Conservation (phyloP, 1,140 invertebrate species). For the Tetramorium alpestre region DNA sequence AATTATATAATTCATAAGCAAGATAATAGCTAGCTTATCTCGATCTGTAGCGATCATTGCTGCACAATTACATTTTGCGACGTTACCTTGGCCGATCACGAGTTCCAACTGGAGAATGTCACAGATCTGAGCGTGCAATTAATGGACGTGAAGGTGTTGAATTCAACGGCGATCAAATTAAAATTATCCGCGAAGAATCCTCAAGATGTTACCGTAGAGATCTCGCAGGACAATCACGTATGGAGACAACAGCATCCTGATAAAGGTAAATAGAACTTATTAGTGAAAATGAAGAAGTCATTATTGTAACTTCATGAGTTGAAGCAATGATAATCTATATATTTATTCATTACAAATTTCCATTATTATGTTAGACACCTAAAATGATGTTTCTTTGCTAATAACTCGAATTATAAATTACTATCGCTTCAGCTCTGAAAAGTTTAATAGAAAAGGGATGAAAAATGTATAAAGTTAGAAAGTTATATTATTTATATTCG, state of each 20-base stretch:
- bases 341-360: no score
- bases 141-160: constrained; percentile 82
- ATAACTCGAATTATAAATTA: neutral
- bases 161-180: constrained; percentile 82
- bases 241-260: constrained; percentile 81
- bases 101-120: constrained; percentile 85
- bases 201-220: constrained; percentile 78
- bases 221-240: constrained; percentile 83
- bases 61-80: constrained; percentile 94
- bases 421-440: neutral
- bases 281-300: neutral
- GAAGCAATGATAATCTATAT: no score
- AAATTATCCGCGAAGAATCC: constrained; percentile 78
- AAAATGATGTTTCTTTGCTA: neutral
- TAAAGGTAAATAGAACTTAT: constrained; percentile 74
- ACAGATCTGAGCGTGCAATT: constrained; percentile 79
- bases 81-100: constrained; percentile 91
- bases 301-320: no score
- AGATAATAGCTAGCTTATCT: neutral
- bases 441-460: neutral
- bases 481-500: neutral
- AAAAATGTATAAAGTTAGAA: neutral
- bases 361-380: no score
- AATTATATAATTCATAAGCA: neutral
- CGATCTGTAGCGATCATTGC: constrained; percentile 89